These are phyloP conservation scores for Cichlasoma orientale DNA, from an alignment of 2,797 vertebrate genomes.

Conservation along the genomic window DNA sequence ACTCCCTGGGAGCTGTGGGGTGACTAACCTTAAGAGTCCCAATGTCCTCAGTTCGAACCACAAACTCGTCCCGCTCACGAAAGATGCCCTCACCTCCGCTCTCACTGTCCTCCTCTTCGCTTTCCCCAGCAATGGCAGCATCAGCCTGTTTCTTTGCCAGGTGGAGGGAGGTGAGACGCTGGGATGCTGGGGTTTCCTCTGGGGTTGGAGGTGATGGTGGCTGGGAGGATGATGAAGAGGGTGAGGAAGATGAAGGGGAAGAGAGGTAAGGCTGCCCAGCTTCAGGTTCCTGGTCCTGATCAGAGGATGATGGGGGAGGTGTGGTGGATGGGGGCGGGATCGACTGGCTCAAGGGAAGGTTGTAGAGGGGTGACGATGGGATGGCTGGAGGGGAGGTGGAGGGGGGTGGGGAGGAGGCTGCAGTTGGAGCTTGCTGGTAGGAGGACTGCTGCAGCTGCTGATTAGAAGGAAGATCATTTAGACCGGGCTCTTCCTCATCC, in stretches of 20 bases:
- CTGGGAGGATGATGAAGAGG: conserved; percentile 61
- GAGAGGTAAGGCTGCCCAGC: conserved; percentile 55
- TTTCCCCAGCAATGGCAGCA: conserved; percentile 89
- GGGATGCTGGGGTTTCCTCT: conserved; percentile 81
- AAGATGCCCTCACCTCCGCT: conserved; percentile 92
- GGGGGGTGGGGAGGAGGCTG: conserved; percentile 55
- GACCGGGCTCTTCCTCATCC: conserved; percentile 29
- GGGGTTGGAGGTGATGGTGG: conserved; percentile 83
- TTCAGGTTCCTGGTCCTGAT: conserved; percentile 64
- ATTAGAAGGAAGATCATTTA: not conserved
- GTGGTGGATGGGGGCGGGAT: conserved; percentile 72
- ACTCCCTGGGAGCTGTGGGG: not conserved
- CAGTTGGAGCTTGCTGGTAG: conserved; percentile 39
- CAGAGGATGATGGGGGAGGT: conserved; percentile 71
- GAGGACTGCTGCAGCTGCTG: conserved; percentile 30
- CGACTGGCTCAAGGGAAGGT: conserved; percentile 74
- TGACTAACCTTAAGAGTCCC: conserved; percentile 86
- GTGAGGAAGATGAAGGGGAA: conserved; percentile 47
- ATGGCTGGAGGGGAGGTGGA: conserved; percentile 55
- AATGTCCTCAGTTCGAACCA: conserved; percentile 89
- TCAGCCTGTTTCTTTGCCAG: conserved; percentile 90
- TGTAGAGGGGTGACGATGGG: conserved; percentile 61
- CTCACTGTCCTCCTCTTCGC: conserved; percentile 89
- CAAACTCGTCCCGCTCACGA: conserved; percentile 91
- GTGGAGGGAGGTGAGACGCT: conserved; percentile 85